These are phyloP conservation scores for Arenaria interpres DNA, from an alignment of 2,113 vertebrate genomes.

Conservation along the genomic window DNA sequence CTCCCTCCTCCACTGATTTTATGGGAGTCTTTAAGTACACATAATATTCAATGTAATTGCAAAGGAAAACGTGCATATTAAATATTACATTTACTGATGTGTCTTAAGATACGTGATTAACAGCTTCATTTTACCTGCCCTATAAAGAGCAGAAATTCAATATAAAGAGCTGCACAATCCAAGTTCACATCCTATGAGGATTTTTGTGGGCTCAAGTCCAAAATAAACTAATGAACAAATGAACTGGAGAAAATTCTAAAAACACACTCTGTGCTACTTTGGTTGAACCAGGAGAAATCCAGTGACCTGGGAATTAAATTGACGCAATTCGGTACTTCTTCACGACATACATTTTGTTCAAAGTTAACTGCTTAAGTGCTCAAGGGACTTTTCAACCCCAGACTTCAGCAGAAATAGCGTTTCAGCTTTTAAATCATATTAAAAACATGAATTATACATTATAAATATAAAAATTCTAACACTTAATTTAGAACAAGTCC, in stretches of 20 bases:
- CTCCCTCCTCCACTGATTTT: slow-evolving; percentile 13
- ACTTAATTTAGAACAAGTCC: slow-evolving; percentile 4
- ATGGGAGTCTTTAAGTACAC: slow-evolving; percentile 32
- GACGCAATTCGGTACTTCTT: not conserved
- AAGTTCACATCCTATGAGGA: not conserved
- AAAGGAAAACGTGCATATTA: slow-evolving; percentile 35
- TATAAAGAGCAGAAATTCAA: slow-evolving; percentile 31
- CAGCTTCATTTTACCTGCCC: not conserved
- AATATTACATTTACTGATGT: slow-evolving; percentile 29
- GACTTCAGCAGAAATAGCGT: not conserved
- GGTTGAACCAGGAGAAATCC: slow-evolving; percentile 29
- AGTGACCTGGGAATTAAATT: slow-evolving; percentile 37
- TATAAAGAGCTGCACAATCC: not conserved
- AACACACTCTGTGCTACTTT: slow-evolving; percentile 14
- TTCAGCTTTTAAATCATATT: slow-evolving; percentile 30
- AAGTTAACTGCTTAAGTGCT: slow-evolving; percentile 8
- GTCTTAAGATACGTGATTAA: not conserved
- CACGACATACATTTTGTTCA: not conserved
- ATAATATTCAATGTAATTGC: not conserved
- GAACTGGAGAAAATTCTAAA: slow-evolving; percentile 1
- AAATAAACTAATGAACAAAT: not conserved
- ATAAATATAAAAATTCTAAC: slow-evolving; percentile 11
- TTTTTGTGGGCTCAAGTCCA: slow-evolving; percentile 1
- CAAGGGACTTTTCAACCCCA: not conserved
- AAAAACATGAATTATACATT: slow-evolving; percentile 15